Conservation (phyloP, 2,888 invertebrate species). For the Eristalis tenax region DNA sequence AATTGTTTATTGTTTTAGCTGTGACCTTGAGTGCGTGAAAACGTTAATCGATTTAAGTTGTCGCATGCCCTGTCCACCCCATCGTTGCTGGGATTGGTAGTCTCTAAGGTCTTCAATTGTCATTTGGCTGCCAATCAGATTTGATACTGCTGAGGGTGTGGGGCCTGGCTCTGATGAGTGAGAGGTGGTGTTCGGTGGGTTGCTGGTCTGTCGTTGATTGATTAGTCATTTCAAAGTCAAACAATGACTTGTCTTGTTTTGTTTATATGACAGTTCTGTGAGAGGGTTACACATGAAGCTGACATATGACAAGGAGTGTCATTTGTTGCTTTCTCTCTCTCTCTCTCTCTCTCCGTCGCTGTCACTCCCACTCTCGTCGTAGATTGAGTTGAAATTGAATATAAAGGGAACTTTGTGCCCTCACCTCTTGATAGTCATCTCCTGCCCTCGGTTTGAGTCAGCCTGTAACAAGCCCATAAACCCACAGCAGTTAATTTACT, state of each 20-base stretch:
- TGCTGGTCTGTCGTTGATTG: slow-evolving; percentile 28
- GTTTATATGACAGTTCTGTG: not conserved
- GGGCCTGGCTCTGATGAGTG: not conserved
- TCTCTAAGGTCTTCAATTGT: slow-evolving; percentile 34
- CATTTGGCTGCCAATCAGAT: slow-evolving; percentile 44
- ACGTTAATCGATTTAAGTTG: slow-evolving; percentile 60
- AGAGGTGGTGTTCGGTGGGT: not conserved
- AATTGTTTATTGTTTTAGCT: slow-evolving; percentile 56
- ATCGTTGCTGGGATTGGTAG: not conserved
- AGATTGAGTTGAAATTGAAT: no score
- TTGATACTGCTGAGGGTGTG: slow-evolving; percentile 20
- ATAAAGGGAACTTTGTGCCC: no score
- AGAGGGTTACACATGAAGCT: slow-evolving; percentile 3
- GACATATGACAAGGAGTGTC: slow-evolving; percentile 32
- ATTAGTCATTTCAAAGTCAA: slow-evolving; percentile 43
- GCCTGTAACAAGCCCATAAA: not conserved
- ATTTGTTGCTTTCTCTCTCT: not conserved
- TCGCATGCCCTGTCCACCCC: not conserved
- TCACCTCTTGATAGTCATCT: not conserved
- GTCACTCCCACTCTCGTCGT: no score
- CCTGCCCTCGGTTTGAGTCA: not conserved
- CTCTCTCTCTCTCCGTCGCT: no score
- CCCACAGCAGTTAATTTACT: not conserved
- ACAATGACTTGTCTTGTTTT: not conserved
- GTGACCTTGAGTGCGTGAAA: slow-evolving; percentile 53